Conservation (phyloP, 53 echinoderm and acorn worm genomes). For the Luidia sarsii region DNA sequence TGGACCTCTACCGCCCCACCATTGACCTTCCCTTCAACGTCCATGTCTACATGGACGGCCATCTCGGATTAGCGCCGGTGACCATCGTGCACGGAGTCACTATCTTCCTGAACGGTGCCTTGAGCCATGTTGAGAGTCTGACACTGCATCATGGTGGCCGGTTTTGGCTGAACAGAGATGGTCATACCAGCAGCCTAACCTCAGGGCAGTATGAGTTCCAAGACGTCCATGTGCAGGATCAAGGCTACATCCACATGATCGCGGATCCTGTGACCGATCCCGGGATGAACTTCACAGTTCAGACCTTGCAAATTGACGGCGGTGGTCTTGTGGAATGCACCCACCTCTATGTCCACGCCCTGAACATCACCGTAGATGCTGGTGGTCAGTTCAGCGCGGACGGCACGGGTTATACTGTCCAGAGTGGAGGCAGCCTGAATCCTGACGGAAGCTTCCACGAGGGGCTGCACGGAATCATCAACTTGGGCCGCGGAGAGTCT, state of each 20-base stretch:
- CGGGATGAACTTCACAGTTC: constrained; percentile 72
- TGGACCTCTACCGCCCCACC: constrained; percentile 73
- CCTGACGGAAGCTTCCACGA: constrained; percentile 68
- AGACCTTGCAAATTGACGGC: constrained; percentile 71
- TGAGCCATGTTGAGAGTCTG: constrained; percentile 63
- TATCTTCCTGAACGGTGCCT: constrained; percentile 70
- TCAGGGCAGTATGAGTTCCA: constrained; percentile 73
- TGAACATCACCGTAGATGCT: constrained; percentile 83
- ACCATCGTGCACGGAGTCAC: constrained; percentile 84
- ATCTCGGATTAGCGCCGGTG: constrained; percentile 75
- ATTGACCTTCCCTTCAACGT: constrained; percentile 87
- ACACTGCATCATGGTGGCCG: constrained; percentile 81
- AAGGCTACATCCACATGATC: constrained; percentile 85
- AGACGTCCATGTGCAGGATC: constrained; percentile 75
- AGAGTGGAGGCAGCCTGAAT: constrained; percentile 51
- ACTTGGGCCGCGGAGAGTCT: constrained; percentile 67
- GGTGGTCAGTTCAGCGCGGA: constrained; percentile 73
- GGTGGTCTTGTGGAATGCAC: constrained; percentile 87
- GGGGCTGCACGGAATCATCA: constrained; percentile 89
- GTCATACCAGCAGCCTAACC: constrained; percentile 59
- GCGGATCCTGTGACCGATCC: constrained; percentile 77
- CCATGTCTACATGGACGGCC: constrained; percentile 73
- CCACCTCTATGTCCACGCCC: constrained; percentile 75
- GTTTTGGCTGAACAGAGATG: constrained; percentile 73
- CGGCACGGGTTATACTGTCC: constrained; percentile 67